phyloP scores from a whole-genome alignment of 2,888 invertebrate species.

The Amitus sp. region DNA sequence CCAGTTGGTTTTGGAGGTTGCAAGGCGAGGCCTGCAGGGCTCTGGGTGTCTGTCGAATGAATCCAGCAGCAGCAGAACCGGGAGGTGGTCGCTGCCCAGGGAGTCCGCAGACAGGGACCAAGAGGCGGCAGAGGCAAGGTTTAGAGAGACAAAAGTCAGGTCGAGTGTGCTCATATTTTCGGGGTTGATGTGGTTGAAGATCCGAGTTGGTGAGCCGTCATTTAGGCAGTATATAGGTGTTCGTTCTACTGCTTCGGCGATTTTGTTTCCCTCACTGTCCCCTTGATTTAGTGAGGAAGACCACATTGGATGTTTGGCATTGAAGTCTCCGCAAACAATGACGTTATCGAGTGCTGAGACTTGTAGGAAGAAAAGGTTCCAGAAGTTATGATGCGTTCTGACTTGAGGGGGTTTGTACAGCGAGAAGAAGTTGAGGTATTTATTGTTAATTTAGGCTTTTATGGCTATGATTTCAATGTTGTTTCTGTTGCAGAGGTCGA shows the following conservation, averaged over 20 bases:
- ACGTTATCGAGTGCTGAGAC: not conserved
- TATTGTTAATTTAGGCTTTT: too few species aligned
- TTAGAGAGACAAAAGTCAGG: not conserved
- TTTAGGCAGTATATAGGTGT: not conserved
- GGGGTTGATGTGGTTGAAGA: not conserved
- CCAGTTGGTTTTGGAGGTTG: not conserved
- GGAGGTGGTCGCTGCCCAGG: not conserved
- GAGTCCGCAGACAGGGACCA: not conserved
- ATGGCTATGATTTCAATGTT: too few species aligned
- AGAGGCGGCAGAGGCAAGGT: not conserved
- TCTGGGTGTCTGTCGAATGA: too few species aligned
- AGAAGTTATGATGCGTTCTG: not conserved
- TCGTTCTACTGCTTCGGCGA: not conserved
- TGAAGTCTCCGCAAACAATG: not conserved
- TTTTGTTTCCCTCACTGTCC: not conserved
- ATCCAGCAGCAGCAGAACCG: too few species aligned
- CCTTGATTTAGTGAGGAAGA: not conserved
- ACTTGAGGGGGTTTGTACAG: not conserved
- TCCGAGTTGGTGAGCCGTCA: not conserved
- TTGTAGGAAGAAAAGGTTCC: not conserved
- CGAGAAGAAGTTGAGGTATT: not conserved
- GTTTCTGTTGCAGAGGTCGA: too few species aligned
- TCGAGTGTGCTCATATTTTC: not conserved
- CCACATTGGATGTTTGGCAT: not conserved
- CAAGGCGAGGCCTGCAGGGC: not conserved